Conservation (phyloP, 2,113 vertebrate species). For the Vanacampus margaritifer region DNA sequence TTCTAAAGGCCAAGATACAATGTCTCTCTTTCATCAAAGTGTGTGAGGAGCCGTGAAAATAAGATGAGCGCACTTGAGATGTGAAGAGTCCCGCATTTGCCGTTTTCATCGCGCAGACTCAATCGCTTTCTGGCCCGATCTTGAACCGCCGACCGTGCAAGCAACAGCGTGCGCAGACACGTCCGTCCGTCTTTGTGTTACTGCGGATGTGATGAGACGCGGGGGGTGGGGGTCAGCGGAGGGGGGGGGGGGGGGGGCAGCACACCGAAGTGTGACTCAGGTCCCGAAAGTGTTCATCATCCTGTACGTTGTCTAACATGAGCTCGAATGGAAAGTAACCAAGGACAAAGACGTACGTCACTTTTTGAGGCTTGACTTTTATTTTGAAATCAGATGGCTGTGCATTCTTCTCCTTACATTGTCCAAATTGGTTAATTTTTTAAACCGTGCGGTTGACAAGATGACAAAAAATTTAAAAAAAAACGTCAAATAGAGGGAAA, state of each 20-base stretch:
- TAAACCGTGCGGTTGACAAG: no score
- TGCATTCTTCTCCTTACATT: no score
- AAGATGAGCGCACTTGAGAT: not conserved
- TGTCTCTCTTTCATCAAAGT: not conserved
- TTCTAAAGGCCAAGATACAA: not conserved
- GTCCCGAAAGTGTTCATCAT: slow-evolving; percentile 11
- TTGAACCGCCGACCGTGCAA: not conserved
- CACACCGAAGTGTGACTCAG: slow-evolving; percentile 34
- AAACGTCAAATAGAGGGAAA: no score
- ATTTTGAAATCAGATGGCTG: no score
- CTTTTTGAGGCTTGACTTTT: no score
- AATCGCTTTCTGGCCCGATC: slow-evolving; percentile 31
- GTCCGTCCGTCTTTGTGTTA: slow-evolving; percentile 58
- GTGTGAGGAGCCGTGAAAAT: not conserved
- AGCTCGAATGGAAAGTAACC: no score
- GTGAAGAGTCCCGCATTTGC: slow-evolving; percentile 27
- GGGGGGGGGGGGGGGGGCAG: not conserved
- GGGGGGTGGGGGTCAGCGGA: no score
- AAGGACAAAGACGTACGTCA: no score
- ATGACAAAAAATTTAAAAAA: no score
- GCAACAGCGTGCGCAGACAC: slow-evolving; percentile 42
- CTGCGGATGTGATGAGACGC: slow-evolving; percentile 34
- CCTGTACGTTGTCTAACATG: no score
- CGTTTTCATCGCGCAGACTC: slow-evolving; percentile 46
- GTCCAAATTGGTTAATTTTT: no score